Base-by-base conservation (phyloP, 2,888 invertebrate genomes). In the Amphipyra berbera region DNA sequence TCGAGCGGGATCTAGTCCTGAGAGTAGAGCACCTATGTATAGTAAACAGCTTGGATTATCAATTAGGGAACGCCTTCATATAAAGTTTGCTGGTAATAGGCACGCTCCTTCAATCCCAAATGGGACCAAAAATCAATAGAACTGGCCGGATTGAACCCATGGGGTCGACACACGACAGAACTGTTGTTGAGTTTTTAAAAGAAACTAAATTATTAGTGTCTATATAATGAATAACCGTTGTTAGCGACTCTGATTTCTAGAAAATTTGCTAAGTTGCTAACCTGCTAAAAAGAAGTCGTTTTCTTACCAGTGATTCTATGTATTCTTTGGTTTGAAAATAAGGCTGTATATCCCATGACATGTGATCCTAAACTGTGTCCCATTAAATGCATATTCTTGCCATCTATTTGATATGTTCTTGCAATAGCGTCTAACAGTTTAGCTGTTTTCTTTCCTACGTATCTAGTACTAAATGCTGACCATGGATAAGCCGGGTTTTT, bases 1-100 rank as follows among this genome's bases (percentile, higher is more conserved):
- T 15, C 95, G 85, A 0, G 97, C 97, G 0, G 97, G 97, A 90
- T 97, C 97, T 70, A 96, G 69, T 0, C 95, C 95, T 94, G 62
- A 27, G 75, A 81, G 21, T n/a, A 50, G 12, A 2, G 21, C 5
- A 46, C 9, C 21, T 21, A 21, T 21, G 21, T 21, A 1, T 21
- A 2, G 1, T 21, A 21, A 21, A 41, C 13, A 35, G 45, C 13
- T 15, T 27, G 2, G 6, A 38, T 30, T 30, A 30, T n/a, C n/a
- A n/a, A n/a, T 21, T 21, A 21, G 1, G 21, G 21, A 21, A 21
- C 21, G 3, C 3, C 2, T 21, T 21, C 21, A 21, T 21, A 21
- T 21, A 21, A 21, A 21, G 21, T 21, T 21, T 21, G 21, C 21
- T 21, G 21, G 3, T 21, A 21, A 3, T 21, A 21, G 3, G 21